These are phyloP conservation scores for Pelodytes ibericus DNA, from an alignment of 2,797 vertebrate species.

Conservation along the genomic window DNA sequence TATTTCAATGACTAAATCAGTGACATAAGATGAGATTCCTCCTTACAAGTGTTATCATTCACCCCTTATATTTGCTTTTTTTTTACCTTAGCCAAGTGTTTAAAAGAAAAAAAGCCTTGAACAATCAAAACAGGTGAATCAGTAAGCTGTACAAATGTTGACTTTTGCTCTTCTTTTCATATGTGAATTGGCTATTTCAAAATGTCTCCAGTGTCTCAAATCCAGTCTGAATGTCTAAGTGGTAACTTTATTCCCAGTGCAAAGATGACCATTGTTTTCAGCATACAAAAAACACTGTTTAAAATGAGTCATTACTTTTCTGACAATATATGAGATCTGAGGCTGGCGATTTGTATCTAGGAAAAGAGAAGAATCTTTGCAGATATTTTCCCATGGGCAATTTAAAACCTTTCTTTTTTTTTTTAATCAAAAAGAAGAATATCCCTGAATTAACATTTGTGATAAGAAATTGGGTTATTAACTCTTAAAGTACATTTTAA, in stretches of 20 bases:
- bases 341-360: conserved; percentile 68
- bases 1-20: conserved; percentile 39
- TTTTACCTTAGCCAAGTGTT: conserved; percentile 44
- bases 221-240: conserved; percentile 45
- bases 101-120: conserved; percentile 27
- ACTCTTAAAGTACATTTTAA: too few relatives aligned
- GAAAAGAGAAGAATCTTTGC: conserved; percentile 56
- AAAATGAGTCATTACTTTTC: conserved; percentile 66
- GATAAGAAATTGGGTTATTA: too few relatives aligned
- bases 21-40: conserved; percentile 37
- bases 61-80: conserved; percentile 26
- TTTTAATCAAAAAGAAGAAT: too few relatives aligned
- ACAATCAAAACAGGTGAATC: conserved; percentile 40
- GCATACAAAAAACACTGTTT: conserved; percentile 59
- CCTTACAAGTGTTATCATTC: conserved; percentile 43
- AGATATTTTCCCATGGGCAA: conserved; percentile 61
- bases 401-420: conserved; percentile 63
- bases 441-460: too few relatives aligned
- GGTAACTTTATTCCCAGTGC: conserved; percentile 63
- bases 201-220: conserved; percentile 28
- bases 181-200: conserved; percentile 32
- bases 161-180: conserved; percentile 27
- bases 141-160: conserved; percentile 38
- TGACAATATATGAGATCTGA: conserved; percentile 63
- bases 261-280: conserved; percentile 64